Evolutionary conservation across 2,113 vertebrate genomes (phyloP).

Genomic region (Lophochroa leadbeateri): DNA sequence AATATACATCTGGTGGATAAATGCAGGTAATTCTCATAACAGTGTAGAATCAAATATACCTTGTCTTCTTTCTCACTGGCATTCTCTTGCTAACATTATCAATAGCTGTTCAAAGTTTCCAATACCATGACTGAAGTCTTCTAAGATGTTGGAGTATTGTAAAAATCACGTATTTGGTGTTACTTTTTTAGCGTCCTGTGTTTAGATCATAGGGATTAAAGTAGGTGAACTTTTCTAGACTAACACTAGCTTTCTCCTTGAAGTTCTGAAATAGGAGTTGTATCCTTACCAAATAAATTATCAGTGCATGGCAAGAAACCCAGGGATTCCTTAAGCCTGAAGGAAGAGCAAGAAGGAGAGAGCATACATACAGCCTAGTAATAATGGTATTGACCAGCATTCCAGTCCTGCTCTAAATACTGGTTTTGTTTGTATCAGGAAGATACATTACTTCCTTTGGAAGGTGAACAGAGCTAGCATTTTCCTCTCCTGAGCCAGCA

Average conservation of each 20-base stretch:
- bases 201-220: background rate
- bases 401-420: background rate
- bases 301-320: background rate
- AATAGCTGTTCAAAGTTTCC: background rate
- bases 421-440: background rate
- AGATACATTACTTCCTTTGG: background rate
- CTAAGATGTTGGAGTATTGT: background rate
- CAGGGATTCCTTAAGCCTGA: background rate
- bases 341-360: background rate
- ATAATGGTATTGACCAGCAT: background rate
- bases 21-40: background rate
- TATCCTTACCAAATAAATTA: background rate
- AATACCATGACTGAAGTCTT: background rate
- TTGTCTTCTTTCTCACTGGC: background rate
- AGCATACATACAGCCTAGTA: background rate
- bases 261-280: background rate
- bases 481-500: background rate
- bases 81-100: background rate
- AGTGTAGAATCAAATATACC: background rate
- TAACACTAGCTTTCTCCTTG: background rate
- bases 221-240: background rate
- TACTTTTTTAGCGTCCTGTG: accelerated
- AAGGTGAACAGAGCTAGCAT: background rate
- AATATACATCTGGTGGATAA: background rate
- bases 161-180: background rate